Base-by-base conservation (phyloP, 2,797 vertebrate genomes). In the Brachymystax lenok region DNA sequence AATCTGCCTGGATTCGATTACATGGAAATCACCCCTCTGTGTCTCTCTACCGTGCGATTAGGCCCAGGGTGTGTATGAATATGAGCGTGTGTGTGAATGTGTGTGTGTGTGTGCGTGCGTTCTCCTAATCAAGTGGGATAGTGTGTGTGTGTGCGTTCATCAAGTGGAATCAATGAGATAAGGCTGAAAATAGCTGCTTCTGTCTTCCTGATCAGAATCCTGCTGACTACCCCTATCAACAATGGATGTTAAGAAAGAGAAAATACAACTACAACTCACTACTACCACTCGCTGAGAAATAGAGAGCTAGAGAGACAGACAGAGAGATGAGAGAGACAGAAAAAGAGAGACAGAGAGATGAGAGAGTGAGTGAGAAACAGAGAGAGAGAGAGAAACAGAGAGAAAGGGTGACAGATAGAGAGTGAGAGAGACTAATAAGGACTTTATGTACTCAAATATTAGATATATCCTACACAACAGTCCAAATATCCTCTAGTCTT, bases 1-100 rank as follows among this genome's bases (percentile, higher is more conserved):
- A 88, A 91, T 91, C 88, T 88, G 81, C 69, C 74, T 75, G 81
- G 79, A 88, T 89, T 85, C 81, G 89, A 89, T 93, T 92, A 90
- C 85, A 89, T 77, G 76, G 80, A 89, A 88, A 89, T 86, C 84
- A 86, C 80, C 61, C 77, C 81, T 87, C 82, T 85, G 76, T 74
- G 52, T 86, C 86, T 75, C 84, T 86, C 83, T 84, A 75, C 78
- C 61, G 35, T 77, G 84, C 83, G 85, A 77, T 87, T 89, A 79
- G 74, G 82, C 74, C 75, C 83, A 83, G 78, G 83, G 79, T 86
- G 71, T 76, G 68, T 79, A 2, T 79, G 17, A 72, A 13, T 46
- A n/a, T 79, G 73, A 51, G 16, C 14, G 16, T 61, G 24, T 80
- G 3, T 75, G 13, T 75, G n/a, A 46, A 30, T 80, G 71, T 50